Conservation (phyloP, 2,113 vertebrate species). For the Pterocles orientalis region DNA sequence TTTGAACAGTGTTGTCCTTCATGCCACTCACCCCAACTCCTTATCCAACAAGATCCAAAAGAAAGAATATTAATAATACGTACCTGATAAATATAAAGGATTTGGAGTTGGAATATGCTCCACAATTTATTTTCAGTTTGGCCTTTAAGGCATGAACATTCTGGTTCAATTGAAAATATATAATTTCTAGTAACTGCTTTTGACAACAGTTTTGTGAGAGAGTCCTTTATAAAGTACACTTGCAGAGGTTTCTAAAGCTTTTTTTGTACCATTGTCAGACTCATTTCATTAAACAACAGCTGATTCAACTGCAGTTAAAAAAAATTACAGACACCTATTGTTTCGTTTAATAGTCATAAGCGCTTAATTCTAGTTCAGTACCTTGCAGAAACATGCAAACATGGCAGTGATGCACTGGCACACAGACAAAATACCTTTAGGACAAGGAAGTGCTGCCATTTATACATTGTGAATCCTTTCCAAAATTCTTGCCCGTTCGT, state of each 20-base stretch:
- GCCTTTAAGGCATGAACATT: background rate
- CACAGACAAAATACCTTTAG: slow-evolving; percentile 15
- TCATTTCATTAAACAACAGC: slow-evolving; percentile 11
- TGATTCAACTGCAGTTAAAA: background rate
- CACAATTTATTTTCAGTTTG: background rate
- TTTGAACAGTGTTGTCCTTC: background rate
- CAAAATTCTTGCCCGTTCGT: background rate
- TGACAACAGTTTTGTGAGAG: background rate
- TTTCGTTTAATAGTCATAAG: slow-evolving; percentile 13
- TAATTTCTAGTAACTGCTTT: background rate
- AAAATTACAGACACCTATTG: background rate
- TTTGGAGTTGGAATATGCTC: background rate
- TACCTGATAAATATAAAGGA: background rate
- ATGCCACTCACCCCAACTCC: accelerated
- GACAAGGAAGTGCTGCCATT: slow-evolving; percentile 15
- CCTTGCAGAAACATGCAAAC: slow-evolving; percentile 40
- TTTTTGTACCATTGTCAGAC: background rate
- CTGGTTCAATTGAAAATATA: background rate
- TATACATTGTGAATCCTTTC: background rate
- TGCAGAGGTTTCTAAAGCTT: background rate
- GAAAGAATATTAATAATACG: background rate
- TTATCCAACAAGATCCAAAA: background rate
- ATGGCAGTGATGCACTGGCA: background rate
- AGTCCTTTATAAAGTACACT: background rate
- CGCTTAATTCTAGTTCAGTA: slow-evolving; percentile 31